These are phyloP conservation scores for Nymphalis polychloros DNA, from an alignment of 2,888 invertebrate genomes.

Conservation along the genomic window DNA sequence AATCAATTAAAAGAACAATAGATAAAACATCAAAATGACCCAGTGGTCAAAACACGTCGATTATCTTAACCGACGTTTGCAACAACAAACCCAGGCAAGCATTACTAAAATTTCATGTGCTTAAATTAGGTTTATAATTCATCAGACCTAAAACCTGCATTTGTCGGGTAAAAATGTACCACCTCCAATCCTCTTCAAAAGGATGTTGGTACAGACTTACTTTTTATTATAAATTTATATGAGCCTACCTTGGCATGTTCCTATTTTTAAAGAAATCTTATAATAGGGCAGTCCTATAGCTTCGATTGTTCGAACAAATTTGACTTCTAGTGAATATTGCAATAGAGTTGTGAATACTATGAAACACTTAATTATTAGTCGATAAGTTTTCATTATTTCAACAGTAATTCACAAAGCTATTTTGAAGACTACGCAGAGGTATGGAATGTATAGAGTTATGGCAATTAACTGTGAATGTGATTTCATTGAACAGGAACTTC, in stretches of 20 bases:
- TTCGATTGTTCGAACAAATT: slow-evolving; percentile 50
- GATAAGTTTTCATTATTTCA: not conserved
- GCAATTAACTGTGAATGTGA: no score
- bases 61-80: no score
- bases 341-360: slow-evolving; percentile 15
- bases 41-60: no score
- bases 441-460: not conserved
- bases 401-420: not conserved
- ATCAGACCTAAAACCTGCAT: no score
- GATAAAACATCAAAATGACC: no score
- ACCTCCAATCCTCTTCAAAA: no score
- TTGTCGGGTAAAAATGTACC: no score
- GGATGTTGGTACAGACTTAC: no score
- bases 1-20: no score
- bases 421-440: not conserved
- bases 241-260: slow-evolving; percentile 60
- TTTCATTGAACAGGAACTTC: not conserved
- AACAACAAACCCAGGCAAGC: no score
- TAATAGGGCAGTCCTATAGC: slow-evolving; percentile 60
- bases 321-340: slow-evolving; percentile 40
- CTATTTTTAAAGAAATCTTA: slow-evolving; percentile 59
- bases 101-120: no score
- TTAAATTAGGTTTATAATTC: no score
- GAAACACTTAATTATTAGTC: not conserved
- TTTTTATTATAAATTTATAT: not conserved